Evolutionary conservation across 2,888 invertebrate genomes (phyloP).

Genomic region (Meiosimyza platycephala): DNA sequence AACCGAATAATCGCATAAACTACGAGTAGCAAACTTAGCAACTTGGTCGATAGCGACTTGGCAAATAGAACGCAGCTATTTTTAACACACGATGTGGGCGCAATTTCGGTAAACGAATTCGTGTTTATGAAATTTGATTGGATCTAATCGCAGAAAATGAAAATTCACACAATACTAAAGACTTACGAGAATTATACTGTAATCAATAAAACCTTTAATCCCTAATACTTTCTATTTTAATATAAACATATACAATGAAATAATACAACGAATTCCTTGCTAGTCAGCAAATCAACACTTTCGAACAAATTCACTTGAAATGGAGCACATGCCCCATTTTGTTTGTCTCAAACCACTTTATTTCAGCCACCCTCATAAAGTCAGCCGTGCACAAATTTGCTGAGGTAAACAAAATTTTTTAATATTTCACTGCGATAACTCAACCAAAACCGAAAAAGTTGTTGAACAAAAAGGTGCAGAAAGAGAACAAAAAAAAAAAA

Average conservation of each 20-base stretch:
- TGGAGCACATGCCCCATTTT: background rate
- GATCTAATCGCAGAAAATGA: too few species aligned
- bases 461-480: background rate
- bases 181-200: too few species aligned
- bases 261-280: conserved; percentile 19
- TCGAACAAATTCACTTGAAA: background rate
- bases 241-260: conserved; percentile 3
- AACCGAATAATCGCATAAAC: too few species aligned
- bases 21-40: too few species aligned
- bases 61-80: too few species aligned
- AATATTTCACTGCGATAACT: conserved; percentile 19
- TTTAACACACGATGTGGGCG: too few species aligned
- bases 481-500: conserved; percentile 10
- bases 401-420: conserved; percentile 20
- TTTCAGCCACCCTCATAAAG: background rate
- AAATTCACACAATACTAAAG: too few species aligned
- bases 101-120: too few species aligned
- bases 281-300: conserved; percentile 24
- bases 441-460: background rate
- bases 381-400: conserved; percentile 10
- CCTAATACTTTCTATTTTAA: too few species aligned
- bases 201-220: too few species aligned
- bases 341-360: background rate
- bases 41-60: too few species aligned
- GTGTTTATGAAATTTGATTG: too few species aligned